These are phyloP conservation scores for Drosophila villosipedis DNA, from an alignment of 2,888 invertebrate species.

Conservation along the genomic window DNA sequence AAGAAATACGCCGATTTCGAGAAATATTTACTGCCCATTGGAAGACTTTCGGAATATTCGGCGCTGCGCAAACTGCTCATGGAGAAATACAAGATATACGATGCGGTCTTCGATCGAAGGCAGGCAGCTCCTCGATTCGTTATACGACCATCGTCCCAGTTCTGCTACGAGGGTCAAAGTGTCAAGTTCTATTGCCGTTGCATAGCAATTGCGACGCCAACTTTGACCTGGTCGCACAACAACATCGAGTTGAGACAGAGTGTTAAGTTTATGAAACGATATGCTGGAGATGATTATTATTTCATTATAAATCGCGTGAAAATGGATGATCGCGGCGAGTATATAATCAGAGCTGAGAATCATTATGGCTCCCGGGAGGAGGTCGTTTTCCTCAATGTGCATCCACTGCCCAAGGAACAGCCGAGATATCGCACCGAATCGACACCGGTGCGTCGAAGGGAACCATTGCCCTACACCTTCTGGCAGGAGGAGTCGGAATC, in stretches of 20 bases:
- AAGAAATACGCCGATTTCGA: slow-evolving; percentile 92
- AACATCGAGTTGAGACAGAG: slow-evolving; percentile 97
- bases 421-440: slow-evolving; percentile 88
- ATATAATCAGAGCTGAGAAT: slow-evolving; percentile 98
- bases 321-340: slow-evolving; percentile 98
- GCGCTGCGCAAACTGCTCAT: slow-evolving; percentile 97
- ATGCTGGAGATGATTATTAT: slow-evolving; percentile 97
- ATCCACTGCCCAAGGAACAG: slow-evolving; percentile 87
- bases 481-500: slow-evolving; percentile 97
- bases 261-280: slow-evolving; percentile 99
- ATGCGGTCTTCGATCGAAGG: slow-evolving; percentile 97
- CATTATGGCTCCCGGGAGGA: slow-evolving; percentile 98
- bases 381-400: slow-evolving; percentile 97
- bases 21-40: slow-evolving; percentile 96
- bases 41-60: slow-evolving; percentile 98
- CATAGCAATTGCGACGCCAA: slow-evolving; percentile 96
- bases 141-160: slow-evolving; percentile 97
- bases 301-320: slow-evolving; percentile 98
- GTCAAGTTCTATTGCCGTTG: slow-evolving; percentile 99
- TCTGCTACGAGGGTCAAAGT: slow-evolving; percentile 98
- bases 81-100: slow-evolving; percentile 98
- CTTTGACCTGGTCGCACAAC: slow-evolving; percentile 97
- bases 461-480: slow-evolving; percentile 93
- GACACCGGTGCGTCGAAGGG: slow-evolving; percentile 91
- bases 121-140: slow-evolving; percentile 99